These are phyloP conservation scores for Eidolon dupreanum DNA, from an alignment of 2,797 vertebrate genomes.

Conservation along the genomic window DNA sequence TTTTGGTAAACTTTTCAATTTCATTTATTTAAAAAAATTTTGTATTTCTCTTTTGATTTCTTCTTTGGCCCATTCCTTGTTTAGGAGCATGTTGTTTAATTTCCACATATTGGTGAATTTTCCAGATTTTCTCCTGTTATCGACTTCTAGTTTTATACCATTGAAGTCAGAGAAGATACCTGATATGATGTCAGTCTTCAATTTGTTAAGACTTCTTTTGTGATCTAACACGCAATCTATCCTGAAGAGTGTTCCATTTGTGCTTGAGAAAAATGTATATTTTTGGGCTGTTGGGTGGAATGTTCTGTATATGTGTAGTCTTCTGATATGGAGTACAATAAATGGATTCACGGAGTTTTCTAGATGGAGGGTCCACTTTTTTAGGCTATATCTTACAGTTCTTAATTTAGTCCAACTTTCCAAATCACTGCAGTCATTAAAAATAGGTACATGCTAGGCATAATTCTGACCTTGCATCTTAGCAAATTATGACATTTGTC, in stretches of 20 bases:
- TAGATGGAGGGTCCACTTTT: neutral
- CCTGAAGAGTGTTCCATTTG: neutral
- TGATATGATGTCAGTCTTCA: neutral
- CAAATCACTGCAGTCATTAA: neutral
- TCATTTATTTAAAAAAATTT: neutral
- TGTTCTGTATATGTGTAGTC: neutral
- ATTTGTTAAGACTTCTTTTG: constrained; percentile 17
- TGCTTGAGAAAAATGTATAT: neutral
- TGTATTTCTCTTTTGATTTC: neutral
- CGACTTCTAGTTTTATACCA: neutral
- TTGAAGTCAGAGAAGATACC: neutral
- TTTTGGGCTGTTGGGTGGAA: neutral
- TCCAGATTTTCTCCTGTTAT: neutral
- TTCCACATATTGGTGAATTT: neutral
- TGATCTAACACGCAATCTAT: neutral
- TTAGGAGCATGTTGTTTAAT: neutral
- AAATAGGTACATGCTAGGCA: neutral
- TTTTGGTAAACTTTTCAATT: neutral
- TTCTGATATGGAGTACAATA: neutral
- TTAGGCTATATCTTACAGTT: neutral
- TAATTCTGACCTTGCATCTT: neutral
- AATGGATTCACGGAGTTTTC: neutral
- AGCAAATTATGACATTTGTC: neutral
- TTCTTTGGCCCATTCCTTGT: neutral
- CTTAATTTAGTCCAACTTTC: neutral